A percentile compares a stretch with the other conserved stretches of the same genome.
phyloP scores from a whole-genome alignment of 2,888 invertebrate genomes.

The Diarsia brunnea region DNA sequence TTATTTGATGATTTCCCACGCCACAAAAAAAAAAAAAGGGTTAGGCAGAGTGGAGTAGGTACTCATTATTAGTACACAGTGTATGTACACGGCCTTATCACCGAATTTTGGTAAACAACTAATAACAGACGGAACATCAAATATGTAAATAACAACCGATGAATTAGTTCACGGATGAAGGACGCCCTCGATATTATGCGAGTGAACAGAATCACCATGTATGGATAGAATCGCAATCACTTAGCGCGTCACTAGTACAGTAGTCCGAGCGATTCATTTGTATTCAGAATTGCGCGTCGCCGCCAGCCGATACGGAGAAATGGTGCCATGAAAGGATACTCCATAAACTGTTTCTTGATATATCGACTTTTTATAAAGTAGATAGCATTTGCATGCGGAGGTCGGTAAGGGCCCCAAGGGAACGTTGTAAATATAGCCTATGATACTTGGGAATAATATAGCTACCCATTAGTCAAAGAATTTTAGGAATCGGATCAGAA shows the following conservation, averaged over 20 bases:
- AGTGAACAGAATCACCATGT: slow-evolving; percentile 75
- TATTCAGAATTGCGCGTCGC: slow-evolving; percentile 62
- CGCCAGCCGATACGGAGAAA: slow-evolving; percentile 47
- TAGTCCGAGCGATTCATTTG: slow-evolving; percentile 53
- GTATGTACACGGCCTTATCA: too few relatives aligned
- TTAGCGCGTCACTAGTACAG: slow-evolving; percentile 46
- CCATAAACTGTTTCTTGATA: slow-evolving; percentile 25
- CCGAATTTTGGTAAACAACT: not conserved
- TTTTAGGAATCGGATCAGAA: not conserved
- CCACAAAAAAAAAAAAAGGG: too few relatives aligned
- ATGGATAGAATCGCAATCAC: slow-evolving; percentile 73
- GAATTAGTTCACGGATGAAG: slow-evolving; percentile 76
- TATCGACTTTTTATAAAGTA: slow-evolving; percentile 8
- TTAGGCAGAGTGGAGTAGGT: too few relatives aligned
- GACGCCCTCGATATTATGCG: slow-evolving; percentile 77
- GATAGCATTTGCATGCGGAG: not conserved
- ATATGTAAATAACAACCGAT: slow-evolving; percentile 69
- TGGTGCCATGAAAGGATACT: slow-evolving; percentile 35
- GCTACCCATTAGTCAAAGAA: too few relatives aligned
- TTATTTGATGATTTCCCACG: too few relatives aligned
- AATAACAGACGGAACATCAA: slow-evolving; percentile 36
- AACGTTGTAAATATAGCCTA: not conserved
- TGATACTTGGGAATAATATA: not conserved
- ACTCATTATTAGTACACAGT: too few relatives aligned
- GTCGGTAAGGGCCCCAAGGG: too few relatives aligned